Evolutionary conservation across 2,113 vertebrate species (phyloP), one percentile per base, ranked within the genome.

Genomic region (Hemicordylus capensis): DNA sequence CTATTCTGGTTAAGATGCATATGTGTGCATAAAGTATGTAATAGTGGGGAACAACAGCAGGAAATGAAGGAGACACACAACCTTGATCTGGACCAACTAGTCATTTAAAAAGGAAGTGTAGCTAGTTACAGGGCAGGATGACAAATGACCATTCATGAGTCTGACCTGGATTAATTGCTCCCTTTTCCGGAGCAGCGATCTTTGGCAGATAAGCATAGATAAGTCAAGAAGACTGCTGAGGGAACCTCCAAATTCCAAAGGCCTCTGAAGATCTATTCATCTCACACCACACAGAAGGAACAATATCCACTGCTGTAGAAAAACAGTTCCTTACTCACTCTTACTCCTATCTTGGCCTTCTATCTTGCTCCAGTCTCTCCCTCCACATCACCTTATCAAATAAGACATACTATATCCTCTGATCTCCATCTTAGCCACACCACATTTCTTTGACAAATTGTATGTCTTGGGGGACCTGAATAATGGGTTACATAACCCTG

Each of bases 21-120:
- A 34, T 76, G 39, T 31, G 44, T 28, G 26, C 17, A 4, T 22
- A 7, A 34, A 28, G 15, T 56, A 81, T 39, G 42, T 64, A 64
- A 19, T 46, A 37, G 4, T 28, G 19, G 20, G 63, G 80, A 39
- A 93, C 93, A 95, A 94, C 92, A 64, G 91, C 83, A 93, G 91
- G 94, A 95, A 95, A 83, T 0, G 26, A 7, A 0, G 78, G 83
- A 93, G 85, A 88, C 81, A 83, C 80, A 76, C 1, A 4, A 78
- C 81, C 48, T 75, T 89, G 59, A 70, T 90, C 63, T 76, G 44
- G 76, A 69, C 46, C 37, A 67, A 76, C 34, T 56, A 73, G 67
- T 64, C 76, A 83, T 64, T 79, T 42, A 64, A 56, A 83, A 78
- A 73, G 76, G 81, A 85, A 87, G 58, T 54, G 42, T 46, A 69